Conservation (phyloP, 2,888 invertebrate genomes). For the Cephonodes hylas region DNA sequence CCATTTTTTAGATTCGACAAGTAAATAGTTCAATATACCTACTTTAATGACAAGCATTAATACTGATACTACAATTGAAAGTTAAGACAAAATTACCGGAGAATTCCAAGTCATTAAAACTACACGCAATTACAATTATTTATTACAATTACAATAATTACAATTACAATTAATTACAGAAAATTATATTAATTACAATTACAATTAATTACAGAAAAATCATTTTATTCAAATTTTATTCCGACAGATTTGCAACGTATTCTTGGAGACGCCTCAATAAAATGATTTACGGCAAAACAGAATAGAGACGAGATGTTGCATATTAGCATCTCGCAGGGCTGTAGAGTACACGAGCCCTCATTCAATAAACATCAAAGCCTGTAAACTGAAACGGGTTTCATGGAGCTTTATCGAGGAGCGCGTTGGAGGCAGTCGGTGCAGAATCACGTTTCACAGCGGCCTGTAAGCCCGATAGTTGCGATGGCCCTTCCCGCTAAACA, state of each 20-base stretch:
- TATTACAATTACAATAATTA: too few species aligned
- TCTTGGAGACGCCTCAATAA: neutral
- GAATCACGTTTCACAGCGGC: constrained; percentile 17
- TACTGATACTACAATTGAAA: too few species aligned
- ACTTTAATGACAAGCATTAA: too few species aligned
- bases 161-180: too few species aligned
- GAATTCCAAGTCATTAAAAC: too few species aligned
- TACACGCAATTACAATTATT: too few species aligned
- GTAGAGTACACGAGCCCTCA: neutral
- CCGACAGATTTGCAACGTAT: neutral
- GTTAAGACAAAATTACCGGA: too few species aligned
- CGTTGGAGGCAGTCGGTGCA: constrained; percentile 9
- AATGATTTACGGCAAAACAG: neutral
- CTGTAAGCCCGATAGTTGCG: constrained; percentile 12
- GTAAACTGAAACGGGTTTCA: constrained; percentile 9
- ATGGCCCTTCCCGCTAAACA: constrained; percentile 42
- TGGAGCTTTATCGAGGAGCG: constrained; percentile 12
- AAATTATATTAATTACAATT: too few species aligned
- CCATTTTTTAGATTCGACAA: too few species aligned
- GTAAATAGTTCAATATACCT: too few species aligned
- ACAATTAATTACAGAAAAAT: too few species aligned
- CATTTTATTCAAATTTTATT: too few species aligned
- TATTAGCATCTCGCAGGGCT: neutral
- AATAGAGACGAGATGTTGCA: neutral
- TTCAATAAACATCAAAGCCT: constrained; percentile 6